Evolutionary conservation across 2,888 invertebrate species (phyloP), one percentile per base, ranked within the genome.

Genomic region (Pogonocherus hispidulus): DNA sequence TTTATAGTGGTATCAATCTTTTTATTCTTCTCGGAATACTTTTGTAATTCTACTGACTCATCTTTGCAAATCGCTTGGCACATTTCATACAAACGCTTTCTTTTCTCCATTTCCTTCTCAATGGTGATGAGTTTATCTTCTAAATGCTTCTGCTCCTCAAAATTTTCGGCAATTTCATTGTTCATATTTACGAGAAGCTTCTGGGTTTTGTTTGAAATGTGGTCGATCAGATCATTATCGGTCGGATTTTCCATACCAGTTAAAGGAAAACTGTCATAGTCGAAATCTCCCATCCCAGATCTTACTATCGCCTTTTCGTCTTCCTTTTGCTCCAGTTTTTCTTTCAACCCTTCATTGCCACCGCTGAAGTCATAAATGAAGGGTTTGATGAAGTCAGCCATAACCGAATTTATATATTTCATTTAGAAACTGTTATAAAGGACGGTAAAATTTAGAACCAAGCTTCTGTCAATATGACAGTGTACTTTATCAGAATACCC

Each of bases 201-300:
- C 52, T 66, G 71, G n/a, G 74, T 74, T 37, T 73, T 75, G 22
- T 57, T 55, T 11, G 56, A 62, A 9, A 71, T 60, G 35, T 70
- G 63, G 51, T 70, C 69, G n/a, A 67, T 51, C 18, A 67, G 66
- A 35, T 69, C 64, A n/a, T 54, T 65, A 49, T 76, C 76, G 1
- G 54, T 47, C 8, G 64, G 46, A 41, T 32, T 19, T 0, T 56
- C 44, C 9, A 55, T 22, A 18, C 56, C 9, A 18, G 59, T 44
- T 14, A 41, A 23, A 3, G 60, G 63, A 16, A 41, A 27, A 19
- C 59, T 63, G 11, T 64, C 54, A 35, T 71, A 73, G 27, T 71
- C 73, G 37, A 64, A 75, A 47, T 76, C 76, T 14, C 76, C 74
- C 68, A 72, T 72, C 9, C 72, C 76, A 37, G 69, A 57, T n/a